Conservation (phyloP, 1,140 invertebrate species). For the Ericerus pela region DNA sequence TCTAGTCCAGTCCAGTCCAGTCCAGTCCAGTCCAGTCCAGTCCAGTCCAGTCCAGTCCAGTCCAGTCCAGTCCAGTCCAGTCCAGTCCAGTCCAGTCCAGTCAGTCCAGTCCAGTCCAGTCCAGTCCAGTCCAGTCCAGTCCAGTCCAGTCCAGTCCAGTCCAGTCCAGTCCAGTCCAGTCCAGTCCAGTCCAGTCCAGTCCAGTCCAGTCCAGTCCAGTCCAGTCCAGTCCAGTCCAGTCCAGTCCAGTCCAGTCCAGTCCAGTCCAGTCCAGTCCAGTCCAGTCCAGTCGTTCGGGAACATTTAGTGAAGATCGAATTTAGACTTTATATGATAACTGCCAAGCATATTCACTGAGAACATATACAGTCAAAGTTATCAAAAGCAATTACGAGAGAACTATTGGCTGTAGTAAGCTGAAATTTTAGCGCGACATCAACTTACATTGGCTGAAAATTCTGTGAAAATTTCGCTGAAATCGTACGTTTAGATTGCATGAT, state of each 20-base stretch:
- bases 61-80: neutral
- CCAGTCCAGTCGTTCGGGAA: neutral
- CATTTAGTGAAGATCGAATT: too few relatives aligned
- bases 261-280: neutral
- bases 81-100: neutral
- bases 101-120: constrained; percentile 4
- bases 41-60: neutral
- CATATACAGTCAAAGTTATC: too few relatives aligned
- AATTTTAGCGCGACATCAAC: too few relatives aligned
- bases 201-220: neutral
- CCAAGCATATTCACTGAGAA: too few relatives aligned
- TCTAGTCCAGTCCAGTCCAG: neutral
- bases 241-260: constrained; percentile 1
- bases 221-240: neutral
- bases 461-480: too few relatives aligned
- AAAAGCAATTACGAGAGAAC: too few relatives aligned
- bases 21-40: neutral
- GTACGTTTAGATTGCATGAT: too few relatives aligned
- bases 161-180: neutral
- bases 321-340: too few relatives aligned
- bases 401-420: too few relatives aligned
- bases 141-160: neutral
- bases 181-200: neutral
- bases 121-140: neutral
- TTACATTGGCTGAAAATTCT: too few relatives aligned